Percentiles rank a stretch among this genome's conserved stretches.
Conservation (phyloP, 1,140 invertebrate species). For the Hydropsyche tenuis region DNA sequence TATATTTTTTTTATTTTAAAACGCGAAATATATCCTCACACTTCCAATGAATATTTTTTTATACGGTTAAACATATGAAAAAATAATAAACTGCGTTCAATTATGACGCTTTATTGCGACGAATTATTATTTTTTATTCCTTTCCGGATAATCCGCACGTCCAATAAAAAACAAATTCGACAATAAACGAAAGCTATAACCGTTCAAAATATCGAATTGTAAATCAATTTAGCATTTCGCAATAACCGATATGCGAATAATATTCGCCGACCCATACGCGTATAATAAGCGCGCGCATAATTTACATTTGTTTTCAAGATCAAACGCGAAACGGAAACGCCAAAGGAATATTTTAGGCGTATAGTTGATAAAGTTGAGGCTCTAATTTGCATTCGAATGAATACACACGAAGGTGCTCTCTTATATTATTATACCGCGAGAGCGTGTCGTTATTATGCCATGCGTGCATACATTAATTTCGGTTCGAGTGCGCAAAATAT, state of each 20-base stretch:
- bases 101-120: too few species aligned
- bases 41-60: too few species aligned
- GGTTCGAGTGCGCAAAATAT: background rate
- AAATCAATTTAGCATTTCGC: too few species aligned
- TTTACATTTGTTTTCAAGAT: constrained; percentile 14
- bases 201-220: too few species aligned
- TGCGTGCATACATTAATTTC: background rate
- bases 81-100: too few species aligned
- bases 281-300: background rate
- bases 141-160: too few species aligned
- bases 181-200: too few species aligned
- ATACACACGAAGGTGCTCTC: background rate
- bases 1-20: too few species aligned
- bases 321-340: background rate
- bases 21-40: too few species aligned
- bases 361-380: background rate
- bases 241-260: background rate
- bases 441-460: background rate
- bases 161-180: too few species aligned
- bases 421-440: background rate
- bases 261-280: background rate
- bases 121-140: too few species aligned
- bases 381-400: constrained; percentile 8
- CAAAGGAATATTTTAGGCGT: background rate
- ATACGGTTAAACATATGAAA: too few species aligned